Conservation (phyloP, 2,113 vertebrate genomes). For the Gobio gobio region DNA sequence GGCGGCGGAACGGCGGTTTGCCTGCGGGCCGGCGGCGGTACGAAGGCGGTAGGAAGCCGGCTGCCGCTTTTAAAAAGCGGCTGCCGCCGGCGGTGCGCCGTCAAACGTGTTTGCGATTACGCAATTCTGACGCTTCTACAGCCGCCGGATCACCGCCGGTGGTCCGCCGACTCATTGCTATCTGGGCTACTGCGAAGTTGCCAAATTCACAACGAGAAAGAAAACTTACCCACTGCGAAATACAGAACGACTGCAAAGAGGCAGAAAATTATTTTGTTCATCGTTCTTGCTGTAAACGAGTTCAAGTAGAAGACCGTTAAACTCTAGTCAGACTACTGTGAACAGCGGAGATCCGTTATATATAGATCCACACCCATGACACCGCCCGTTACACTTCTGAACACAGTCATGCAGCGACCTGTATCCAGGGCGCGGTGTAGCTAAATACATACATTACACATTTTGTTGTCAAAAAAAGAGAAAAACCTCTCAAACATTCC, state of each 20-base stretch:
- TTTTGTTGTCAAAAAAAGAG: not conserved
- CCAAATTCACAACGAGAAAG: not conserved
- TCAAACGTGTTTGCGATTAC: no score
- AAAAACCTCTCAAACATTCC: not conserved
- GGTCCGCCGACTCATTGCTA: no score
- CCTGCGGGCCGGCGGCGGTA: no score
- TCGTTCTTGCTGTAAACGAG: not conserved
- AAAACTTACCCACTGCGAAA: slow-evolving; percentile 34
- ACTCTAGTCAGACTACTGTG: not conserved
- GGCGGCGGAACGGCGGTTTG: no score
- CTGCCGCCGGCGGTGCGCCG: no score
- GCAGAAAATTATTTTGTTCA: slow-evolving; percentile 31
- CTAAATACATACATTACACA: not conserved
- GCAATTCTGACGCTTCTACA: no score
- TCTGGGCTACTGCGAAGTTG: not conserved
- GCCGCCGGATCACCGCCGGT: no score
- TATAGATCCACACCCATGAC: slow-evolving; percentile 24
- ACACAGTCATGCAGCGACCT: not conserved
- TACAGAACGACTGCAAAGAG: slow-evolving; percentile 31
- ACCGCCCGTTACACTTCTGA: not conserved
- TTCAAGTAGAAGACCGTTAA: not conserved
- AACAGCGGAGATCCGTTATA: not conserved
- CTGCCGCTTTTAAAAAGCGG: no score
- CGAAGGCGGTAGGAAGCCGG: no score
- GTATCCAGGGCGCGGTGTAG: not conserved